Conservation (phyloP, 2,113 vertebrate species). For the Potamarius usumacintae region DNA sequence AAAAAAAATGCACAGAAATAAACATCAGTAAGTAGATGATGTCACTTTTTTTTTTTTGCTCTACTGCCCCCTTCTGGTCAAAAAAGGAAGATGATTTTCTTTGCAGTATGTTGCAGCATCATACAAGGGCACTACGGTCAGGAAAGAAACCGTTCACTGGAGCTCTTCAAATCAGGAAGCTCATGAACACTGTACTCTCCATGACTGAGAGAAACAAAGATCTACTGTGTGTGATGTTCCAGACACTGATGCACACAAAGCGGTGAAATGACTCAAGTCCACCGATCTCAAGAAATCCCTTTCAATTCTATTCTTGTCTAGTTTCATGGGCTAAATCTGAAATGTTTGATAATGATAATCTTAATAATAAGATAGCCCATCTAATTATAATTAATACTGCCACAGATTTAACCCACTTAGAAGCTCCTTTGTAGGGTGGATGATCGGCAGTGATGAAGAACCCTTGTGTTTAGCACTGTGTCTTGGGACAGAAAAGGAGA, state of each 20-base stretch:
- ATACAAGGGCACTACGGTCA: conserved; percentile 25
- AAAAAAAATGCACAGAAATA: neutral
- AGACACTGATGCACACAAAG: neutral
- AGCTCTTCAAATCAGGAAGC: neutral
- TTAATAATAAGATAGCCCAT: neutral
- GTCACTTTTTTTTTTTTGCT: conserved; percentile 15
- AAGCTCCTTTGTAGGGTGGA: neutral
- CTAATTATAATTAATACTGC: neutral
- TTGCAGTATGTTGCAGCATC: conserved; percentile 16
- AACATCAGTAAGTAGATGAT: conserved; percentile 31
- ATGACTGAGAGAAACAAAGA: neutral
- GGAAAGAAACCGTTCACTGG: neutral
- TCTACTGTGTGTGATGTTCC: neutral
- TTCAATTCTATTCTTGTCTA: neutral
- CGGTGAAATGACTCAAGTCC: neutral
- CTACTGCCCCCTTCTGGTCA: conserved; percentile 20
- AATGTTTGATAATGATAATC: neutral
- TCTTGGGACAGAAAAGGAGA: conserved; percentile 7
- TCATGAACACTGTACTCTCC: neutral
- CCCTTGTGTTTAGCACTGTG: neutral
- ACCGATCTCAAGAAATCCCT: neutral
- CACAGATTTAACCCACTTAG: conserved; percentile 1
- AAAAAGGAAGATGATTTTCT: neutral
- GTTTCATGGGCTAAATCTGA: neutral
- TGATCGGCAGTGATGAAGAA: conserved; percentile 28